Percentiles rank a stretch among this genome's conserved stretches.
These are phyloP conservation scores for Tangara arthus DNA, from an alignment of 2,797 vertebrate genomes.

Conservation along the genomic window DNA sequence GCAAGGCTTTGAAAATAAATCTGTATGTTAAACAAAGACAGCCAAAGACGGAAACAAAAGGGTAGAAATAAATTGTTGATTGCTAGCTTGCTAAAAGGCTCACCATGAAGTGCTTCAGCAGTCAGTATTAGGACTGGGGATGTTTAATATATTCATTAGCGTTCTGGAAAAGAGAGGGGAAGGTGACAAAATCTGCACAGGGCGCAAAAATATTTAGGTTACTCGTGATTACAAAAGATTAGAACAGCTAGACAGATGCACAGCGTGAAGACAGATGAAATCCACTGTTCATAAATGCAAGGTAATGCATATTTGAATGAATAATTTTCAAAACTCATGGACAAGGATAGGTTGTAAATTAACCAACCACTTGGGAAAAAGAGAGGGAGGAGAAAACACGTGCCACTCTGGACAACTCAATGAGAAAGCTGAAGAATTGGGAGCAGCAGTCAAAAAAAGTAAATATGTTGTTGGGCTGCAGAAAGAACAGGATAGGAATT, in stretches of 20 bases:
- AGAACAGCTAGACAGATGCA: slow-evolving; percentile 40
- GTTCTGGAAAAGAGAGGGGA: slow-evolving; percentile 5
- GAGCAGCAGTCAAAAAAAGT: background rate
- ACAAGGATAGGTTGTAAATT: slow-evolving; percentile 30
- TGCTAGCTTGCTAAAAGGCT: slow-evolving; percentile 45
- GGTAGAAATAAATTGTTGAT: slow-evolving; percentile 51
- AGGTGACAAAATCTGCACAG: slow-evolving; percentile 56
- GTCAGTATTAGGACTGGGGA: background rate
- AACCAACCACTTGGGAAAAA: slow-evolving; percentile 22
- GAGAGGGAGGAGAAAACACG: background rate
- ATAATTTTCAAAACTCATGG: slow-evolving; percentile 55
- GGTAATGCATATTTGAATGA: slow-evolving; percentile 60
- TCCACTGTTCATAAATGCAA: slow-evolving; percentile 50
- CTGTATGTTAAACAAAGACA: slow-evolving; percentile 35
- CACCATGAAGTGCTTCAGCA: slow-evolving; percentile 29
- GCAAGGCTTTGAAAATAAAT: slow-evolving; percentile 13
- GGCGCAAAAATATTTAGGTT: slow-evolving; percentile 57
- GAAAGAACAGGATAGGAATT: background rate
- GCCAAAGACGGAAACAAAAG: slow-evolving; percentile 14
- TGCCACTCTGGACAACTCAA: background rate
- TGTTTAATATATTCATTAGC: slow-evolving; percentile 39
- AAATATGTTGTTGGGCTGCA: background rate
- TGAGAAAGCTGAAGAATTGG: background rate
- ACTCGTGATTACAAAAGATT: slow-evolving; percentile 38
- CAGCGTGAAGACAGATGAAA: slow-evolving; percentile 57